Conservation (phyloP, 53 echinoderm and acorn worm genomes). For the Glandiceps talaboti region DNA sequence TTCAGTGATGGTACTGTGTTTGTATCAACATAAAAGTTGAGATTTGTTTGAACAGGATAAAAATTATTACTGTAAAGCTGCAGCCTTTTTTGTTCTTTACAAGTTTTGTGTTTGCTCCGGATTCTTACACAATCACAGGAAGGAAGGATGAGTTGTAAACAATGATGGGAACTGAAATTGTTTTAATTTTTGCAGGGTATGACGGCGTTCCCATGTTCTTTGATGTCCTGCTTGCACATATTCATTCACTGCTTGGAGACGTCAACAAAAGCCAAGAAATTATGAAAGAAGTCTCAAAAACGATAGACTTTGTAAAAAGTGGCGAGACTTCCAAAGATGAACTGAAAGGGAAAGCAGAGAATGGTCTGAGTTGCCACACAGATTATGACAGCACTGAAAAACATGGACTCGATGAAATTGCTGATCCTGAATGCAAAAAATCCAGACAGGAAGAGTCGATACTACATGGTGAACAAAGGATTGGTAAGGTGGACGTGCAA, state of each 20-base stretch:
- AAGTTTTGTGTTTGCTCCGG: too few species aligned
- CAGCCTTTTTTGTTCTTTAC: too few species aligned
- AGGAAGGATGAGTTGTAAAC: too few species aligned
- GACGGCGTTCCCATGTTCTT: conserved; percentile 76
- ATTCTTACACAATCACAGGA: too few species aligned
- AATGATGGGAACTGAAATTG: too few species aligned
- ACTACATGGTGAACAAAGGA: too few species aligned
- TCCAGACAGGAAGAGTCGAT: too few species aligned
- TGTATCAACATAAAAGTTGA: too few species aligned
- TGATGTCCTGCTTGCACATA: conserved; percentile 22
- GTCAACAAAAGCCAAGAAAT: background rate
- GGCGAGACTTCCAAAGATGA: background rate
- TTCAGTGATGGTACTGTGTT: too few species aligned
- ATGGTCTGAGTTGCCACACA: background rate
- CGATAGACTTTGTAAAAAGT: background rate
- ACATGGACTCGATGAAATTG: background rate
- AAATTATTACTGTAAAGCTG: too few species aligned
- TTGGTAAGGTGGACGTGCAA: background rate
- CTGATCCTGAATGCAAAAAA: too few species aligned
- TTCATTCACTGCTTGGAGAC: background rate
- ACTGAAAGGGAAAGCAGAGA: background rate
- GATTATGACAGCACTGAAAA: background rate
- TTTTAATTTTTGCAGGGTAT: conserved; percentile 53
- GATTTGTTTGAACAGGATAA: too few species aligned
- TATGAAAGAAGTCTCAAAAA: background rate